A percentile compares a stretch with the other conserved stretches of the same genome.
These are phyloP conservation scores for Ceraclea dissimilis DNA, from an alignment of 2,888 invertebrate genomes.

Conservation along the genomic window DNA sequence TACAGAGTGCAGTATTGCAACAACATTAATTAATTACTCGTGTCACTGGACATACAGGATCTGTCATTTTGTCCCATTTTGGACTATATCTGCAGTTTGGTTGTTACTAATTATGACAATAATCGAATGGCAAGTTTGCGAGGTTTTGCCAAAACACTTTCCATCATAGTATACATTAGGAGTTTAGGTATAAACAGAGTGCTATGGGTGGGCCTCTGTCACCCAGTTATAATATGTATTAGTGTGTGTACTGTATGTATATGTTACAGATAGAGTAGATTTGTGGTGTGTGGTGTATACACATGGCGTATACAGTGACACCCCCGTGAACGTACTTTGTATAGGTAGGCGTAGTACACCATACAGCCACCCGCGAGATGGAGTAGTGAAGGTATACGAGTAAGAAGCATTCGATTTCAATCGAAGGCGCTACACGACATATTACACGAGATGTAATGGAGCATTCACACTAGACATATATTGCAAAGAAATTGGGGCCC, in stretches of 20 bases:
- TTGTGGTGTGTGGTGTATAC: too few species aligned
- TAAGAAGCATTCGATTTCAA: constrained; percentile 27
- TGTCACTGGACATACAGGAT: too few species aligned
- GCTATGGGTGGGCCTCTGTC: constrained; percentile 19
- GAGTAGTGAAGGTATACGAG: constrained; percentile 26
- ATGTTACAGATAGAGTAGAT: neutral
- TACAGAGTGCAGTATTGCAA: too few species aligned
- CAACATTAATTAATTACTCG: too few species aligned
- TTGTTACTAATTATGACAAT: too few species aligned
- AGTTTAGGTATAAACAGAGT: constrained; percentile 14
- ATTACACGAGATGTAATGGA: constrained; percentile 21
- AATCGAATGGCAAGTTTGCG: too few species aligned
- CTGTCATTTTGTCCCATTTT: too few species aligned
- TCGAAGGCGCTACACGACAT: constrained; percentile 26
- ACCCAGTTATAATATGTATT: neutral
- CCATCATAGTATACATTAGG: too few species aligned
- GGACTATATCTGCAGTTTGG: too few species aligned
- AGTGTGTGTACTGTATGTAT: neutral
- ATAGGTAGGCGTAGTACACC: neutral
- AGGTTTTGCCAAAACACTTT: too few species aligned
- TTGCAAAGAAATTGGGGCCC: too few species aligned
- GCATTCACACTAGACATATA: constrained; percentile 3
- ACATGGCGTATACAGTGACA: neutral
- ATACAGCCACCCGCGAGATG: constrained; percentile 15
- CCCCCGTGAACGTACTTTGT: neutral